Evolutionary conservation across 2,888 invertebrate species (phyloP).

Genomic region (Sthenelais limicola): DNA sequence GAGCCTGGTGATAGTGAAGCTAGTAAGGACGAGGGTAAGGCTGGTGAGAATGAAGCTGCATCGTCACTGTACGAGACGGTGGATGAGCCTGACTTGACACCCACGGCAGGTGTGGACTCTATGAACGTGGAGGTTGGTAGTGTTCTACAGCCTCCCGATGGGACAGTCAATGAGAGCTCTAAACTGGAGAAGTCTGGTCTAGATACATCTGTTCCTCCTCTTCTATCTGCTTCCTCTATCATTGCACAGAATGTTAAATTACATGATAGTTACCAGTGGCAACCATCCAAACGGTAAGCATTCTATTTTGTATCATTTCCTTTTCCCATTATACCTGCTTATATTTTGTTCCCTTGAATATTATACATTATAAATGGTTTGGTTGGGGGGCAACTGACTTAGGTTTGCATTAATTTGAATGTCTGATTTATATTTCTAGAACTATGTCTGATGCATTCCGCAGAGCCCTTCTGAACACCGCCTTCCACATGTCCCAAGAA

Average conservation of each 20-base stretch:
- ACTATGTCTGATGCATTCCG: conserved; percentile 75
- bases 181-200: not conserved
- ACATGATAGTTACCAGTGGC: no score
- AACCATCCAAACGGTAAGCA: no score
- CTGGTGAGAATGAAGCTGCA: not conserved
- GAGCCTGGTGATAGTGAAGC: not conserved
- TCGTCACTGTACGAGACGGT: not conserved
- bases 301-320: no score
- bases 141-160: conserved; percentile 11
- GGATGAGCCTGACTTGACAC: not conserved
- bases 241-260: no score
- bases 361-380: no score
- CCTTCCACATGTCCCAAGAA: conserved; percentile 69
- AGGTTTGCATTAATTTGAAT: no score
- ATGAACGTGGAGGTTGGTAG: conserved; percentile 35
- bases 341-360: no score
- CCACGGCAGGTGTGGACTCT: conserved; percentile 33
- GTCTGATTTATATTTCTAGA: conserved; percentile 64
- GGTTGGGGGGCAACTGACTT: no score
- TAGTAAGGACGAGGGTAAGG: not conserved
- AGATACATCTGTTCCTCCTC: no score
- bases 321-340: no score
- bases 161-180: not conserved
- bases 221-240: no score
- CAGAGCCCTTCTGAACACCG: conserved; percentile 75